Conservation (phyloP, 2,797 vertebrate species). For the Oreortyx pictus region DNA sequence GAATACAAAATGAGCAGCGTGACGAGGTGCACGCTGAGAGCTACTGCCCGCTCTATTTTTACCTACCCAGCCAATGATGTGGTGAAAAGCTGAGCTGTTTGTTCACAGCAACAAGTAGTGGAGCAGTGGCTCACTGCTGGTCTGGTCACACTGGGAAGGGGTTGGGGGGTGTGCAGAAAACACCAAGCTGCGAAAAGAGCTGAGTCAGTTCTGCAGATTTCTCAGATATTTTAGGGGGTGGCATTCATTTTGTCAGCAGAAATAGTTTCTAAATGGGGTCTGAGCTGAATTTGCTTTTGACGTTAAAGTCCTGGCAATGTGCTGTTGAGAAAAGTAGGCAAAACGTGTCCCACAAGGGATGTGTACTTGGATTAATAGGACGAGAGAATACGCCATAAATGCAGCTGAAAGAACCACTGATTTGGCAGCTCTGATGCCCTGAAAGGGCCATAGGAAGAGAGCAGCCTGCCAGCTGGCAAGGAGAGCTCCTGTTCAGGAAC, state of each 20-base stretch:
- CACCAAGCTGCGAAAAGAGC: not conserved
- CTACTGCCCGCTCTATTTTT: constrained; percentile 29
- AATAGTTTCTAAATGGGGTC: not conserved
- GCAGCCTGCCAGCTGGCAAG: constrained; percentile 8
- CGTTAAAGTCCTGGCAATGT: not conserved
- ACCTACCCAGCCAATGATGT: not conserved
- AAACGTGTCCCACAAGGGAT: not conserved
- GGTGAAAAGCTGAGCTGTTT: constrained; percentile 15
- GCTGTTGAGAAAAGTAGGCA: not conserved
- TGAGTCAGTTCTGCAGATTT: not conserved
- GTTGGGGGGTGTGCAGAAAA: not conserved
- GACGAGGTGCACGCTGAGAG: not conserved
- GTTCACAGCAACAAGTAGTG: not conserved
- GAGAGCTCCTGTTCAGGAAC: not conserved
- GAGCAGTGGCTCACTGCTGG: not conserved
- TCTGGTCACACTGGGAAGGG: not conserved
- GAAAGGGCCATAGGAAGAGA: not conserved
- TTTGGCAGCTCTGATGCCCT: not conserved
- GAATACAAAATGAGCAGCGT: not conserved
- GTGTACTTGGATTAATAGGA: not conserved
- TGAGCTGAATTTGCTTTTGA: not conserved
- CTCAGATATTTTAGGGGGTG: not conserved
- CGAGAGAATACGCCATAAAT: constrained; percentile 7
- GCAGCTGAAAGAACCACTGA: constrained; percentile 37
- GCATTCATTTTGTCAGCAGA: not conserved